A percentile compares a stretch with the other conserved stretches of the same genome.
Evolutionary conservation across 2,113 vertebrate species (phyloP).

Genomic region (Hippocampus mohnikei): DNA sequence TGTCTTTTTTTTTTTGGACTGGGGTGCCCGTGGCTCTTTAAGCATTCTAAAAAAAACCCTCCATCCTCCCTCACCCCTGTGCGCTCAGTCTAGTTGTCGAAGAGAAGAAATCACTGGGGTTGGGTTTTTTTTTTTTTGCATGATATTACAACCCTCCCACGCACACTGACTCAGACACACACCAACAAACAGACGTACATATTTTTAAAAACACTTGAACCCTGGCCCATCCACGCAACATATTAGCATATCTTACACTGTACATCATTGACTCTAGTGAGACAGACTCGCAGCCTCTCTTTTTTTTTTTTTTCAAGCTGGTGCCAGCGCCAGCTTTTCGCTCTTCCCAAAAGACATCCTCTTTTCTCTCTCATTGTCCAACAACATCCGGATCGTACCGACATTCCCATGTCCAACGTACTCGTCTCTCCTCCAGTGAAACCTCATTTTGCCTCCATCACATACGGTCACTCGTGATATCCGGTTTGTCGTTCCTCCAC

Average conservation of each 20-base stretch:
- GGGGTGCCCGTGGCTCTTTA: conserved; percentile 47
- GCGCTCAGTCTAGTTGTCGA: conserved; percentile 33
- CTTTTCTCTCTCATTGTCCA: conserved; percentile 8
- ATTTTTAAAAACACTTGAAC: conserved; percentile 15
- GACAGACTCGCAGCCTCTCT: conserved; percentile 35
- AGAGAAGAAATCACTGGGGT: conserved; percentile 45
- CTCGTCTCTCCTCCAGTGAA: conserved; percentile 28
- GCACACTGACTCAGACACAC: conserved; percentile 8
- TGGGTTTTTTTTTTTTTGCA: not conserved
- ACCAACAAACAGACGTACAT: conserved; percentile 8
- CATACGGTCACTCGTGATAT: conserved; percentile 32
- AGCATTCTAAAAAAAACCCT: conserved; percentile 12
- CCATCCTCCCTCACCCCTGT: not conserved
- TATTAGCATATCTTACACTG: conserved; percentile 33
- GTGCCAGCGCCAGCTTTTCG: conserved; percentile 78
- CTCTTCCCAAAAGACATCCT: conserved; percentile 24
- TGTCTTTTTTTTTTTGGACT: conserved; percentile 68
- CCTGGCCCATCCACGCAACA: conserved; percentile 23
- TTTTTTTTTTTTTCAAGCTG: conserved; percentile 45
- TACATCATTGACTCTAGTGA: conserved; percentile 57
- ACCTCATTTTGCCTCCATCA: conserved; percentile 60
- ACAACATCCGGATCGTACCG: conserved; percentile 74
- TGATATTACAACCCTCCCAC: conserved; percentile 33
- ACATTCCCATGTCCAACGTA: conserved; percentile 55
- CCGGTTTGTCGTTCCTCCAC: conserved; percentile 7